A percentile compares a stretch with the other conserved stretches of the same genome.
Evolutionary conservation across 2,888 invertebrate genomes (phyloP).

Genomic region (Phragmatobia fuliginosa): DNA sequence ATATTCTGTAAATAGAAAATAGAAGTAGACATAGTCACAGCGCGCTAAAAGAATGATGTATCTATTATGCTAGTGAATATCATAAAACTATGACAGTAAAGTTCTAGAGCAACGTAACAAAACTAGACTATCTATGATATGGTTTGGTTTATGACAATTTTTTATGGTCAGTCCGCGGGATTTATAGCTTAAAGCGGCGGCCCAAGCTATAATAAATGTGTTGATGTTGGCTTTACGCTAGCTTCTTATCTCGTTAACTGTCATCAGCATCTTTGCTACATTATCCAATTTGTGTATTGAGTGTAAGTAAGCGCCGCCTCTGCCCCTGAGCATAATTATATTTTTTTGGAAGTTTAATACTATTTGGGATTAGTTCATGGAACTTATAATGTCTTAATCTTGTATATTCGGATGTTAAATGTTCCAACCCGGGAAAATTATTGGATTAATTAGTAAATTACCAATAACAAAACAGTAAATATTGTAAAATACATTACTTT

Average conservation of each 20-base stretch:
- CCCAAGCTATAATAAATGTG: conserved; percentile 59
- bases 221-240: conserved; percentile 53
- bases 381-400: too few species aligned
- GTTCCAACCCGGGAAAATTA: too few species aligned
- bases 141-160: conserved; percentile 61
- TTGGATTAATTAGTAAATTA: too few species aligned
- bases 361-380: neutral
- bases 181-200: conserved; percentile 61
- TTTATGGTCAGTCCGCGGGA: conserved; percentile 63
- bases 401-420: too few species aligned
- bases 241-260: conserved; percentile 38
- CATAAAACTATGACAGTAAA: conserved; percentile 52
- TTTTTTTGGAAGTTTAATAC: too few species aligned
- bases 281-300: conserved; percentile 1
- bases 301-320: neutral
- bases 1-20: neutral
- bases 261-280: conserved; percentile 27
- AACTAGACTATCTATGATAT: conserved; percentile 62
- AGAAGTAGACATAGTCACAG: neutral
- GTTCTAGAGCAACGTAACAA: conserved; percentile 50
- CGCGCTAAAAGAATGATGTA: neutral
- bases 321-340: neutral
- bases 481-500: too few species aligned
- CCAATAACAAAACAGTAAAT: too few species aligned
- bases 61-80: conserved; percentile 2